phyloP scores from a whole-genome alignment of 2,888 invertebrate genomes.

The Tholera decimalis region DNA sequence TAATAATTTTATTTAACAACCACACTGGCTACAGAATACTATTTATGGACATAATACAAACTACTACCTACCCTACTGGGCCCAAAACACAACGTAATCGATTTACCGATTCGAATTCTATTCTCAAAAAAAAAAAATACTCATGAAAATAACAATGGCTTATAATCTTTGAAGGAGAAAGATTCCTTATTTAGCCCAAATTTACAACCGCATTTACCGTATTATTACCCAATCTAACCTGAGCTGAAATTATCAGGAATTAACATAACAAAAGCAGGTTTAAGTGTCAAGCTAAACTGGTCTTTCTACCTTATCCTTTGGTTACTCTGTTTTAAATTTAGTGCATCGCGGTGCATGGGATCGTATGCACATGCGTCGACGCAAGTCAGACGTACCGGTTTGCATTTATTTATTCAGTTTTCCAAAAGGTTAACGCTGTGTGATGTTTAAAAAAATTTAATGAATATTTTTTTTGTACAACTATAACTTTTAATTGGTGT shows the following conservation, averaged over 20 bases:
- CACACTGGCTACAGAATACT: no score
- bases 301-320: slow-evolving; percentile 61
- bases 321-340: slow-evolving; percentile 78
- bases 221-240: not conserved
- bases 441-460: slow-evolving; percentile 11
- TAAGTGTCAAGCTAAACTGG: slow-evolving; percentile 60
- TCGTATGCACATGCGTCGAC: slow-evolving; percentile 74
- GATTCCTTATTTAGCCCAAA: no score
- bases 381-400: slow-evolving; percentile 66
- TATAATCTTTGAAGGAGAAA: no score
- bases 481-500: slow-evolving; percentile 27
- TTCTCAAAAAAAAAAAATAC: no score
- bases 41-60: no score
- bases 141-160: no score
- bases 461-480: not conserved
- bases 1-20: not conserved
- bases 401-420: slow-evolving; percentile 33
- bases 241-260: not conserved
- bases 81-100: no score
- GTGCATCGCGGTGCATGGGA: slow-evolving; percentile 79
- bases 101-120: no score
- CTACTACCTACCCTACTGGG: no score
- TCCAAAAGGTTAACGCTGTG: slow-evolving; percentile 24
- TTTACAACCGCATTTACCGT: not conserved
- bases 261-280: not conserved